Base-by-base conservation (phyloP, 2,888 invertebrate species). In the Linyphia triangularis region DNA sequence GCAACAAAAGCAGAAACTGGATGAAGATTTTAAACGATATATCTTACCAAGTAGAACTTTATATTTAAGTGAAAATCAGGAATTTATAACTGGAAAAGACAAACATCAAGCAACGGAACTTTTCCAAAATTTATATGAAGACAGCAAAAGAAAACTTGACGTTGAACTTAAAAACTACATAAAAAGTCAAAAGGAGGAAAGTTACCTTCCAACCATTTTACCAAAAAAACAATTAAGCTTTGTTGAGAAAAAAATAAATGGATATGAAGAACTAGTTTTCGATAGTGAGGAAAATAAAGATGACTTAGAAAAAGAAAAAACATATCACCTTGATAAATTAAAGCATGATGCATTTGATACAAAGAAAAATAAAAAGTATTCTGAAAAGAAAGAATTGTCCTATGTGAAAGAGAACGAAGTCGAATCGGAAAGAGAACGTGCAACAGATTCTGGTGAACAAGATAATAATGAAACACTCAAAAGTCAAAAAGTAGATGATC, bases 141-240 rank as follows among this genome's bases (percentile, higher is more conserved):
- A 75, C 9, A 75, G 51, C 30, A 59, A 37, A 75, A 75, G 30
- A 19, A 30, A 59, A 19, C 13, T 75, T 4, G 75, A 59, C 3
- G 33, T 59, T 33, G 75, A 75, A 30, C 33, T 75, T 1, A 19
- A 4, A 33, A 22, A 22, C 13, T 59, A 61, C 10, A 22, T 75
- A 19, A 24, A 19, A 22, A 22, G 9, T 19, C 57, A 24, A 37
- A 30, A 26, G 19, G 22, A 16, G 7, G 33, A 19, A 43, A 43
- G 3, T 16, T 7, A 6, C n/a, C n/a, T 16, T 26, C n/a, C 9
- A 43, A 43, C 0, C 10, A 24, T 24, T 0, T 13, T 40, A 22
- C 13, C 16, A 2, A 22, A 40, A 22, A 22, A 24, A 37, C 24
- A 19, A 40, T 6, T n/a, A 5, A 1, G 16, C n/a, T 51, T 51